Conservation (phyloP, 2,888 invertebrate species). For the Octodonta nipae region DNA sequence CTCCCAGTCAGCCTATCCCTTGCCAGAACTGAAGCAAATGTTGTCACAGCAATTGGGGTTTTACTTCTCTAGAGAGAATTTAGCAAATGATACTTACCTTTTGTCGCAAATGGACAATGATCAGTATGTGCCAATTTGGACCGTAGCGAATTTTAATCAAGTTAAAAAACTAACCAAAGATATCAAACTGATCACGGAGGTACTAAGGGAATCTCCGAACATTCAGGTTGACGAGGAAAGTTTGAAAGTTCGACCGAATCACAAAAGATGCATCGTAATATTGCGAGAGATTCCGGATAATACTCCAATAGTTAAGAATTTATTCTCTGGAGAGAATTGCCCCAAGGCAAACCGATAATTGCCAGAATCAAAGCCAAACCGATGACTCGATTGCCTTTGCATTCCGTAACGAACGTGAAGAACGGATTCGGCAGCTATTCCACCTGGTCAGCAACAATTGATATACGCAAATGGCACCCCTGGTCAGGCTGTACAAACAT, state of each 20-base stretch:
- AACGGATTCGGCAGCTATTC: slow-evolving; percentile 47
- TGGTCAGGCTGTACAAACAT: slow-evolving; percentile 41
- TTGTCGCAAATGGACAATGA: slow-evolving; percentile 88
- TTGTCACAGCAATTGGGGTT: slow-evolving; percentile 74
- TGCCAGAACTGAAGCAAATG: slow-evolving; percentile 64
- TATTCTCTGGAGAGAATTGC: no score
- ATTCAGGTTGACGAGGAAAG: slow-evolving; percentile 82
- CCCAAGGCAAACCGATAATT: slow-evolving; percentile 75
- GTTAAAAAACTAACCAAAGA: slow-evolving; percentile 73
- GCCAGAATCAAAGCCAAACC: slow-evolving; percentile 80
- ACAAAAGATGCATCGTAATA: slow-evolving; percentile 78
- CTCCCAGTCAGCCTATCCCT: slow-evolving; percentile 43
- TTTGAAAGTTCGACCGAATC: slow-evolving; percentile 73
- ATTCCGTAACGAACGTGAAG: slow-evolving; percentile 30
- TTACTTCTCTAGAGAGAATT: slow-evolving; percentile 83
- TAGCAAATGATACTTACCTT: slow-evolving; percentile 77
- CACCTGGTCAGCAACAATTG: slow-evolving; percentile 48
- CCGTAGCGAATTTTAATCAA: slow-evolving; percentile 81
- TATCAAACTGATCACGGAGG: slow-evolving; percentile 71
- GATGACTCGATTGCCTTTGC: slow-evolving; percentile 45
- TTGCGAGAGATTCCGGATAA: slow-evolving; percentile 73
- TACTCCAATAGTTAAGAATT: slow-evolving; percentile 66
- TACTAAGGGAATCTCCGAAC: slow-evolving; percentile 69
- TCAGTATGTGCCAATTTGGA: slow-evolving; percentile 83
- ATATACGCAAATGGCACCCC: slow-evolving; percentile 48